These are phyloP conservation scores for Nudaria mundana DNA, from an alignment of 2,888 invertebrate genomes.

Conservation along the genomic window DNA sequence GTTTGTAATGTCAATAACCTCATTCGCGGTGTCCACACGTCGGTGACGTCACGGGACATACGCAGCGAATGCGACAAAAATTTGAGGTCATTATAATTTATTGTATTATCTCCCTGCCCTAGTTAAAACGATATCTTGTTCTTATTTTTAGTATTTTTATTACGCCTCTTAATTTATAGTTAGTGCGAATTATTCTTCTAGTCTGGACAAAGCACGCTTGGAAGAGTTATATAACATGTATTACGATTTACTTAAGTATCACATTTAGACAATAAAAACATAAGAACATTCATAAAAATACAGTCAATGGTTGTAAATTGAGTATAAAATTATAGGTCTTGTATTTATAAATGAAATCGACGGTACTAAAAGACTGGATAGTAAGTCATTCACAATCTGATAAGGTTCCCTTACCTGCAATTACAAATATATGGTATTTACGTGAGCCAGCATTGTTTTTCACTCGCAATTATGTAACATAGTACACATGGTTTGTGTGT, in stretches of 20 bases:
- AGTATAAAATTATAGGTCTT: slow-evolving; percentile 23
- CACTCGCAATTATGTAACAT: slow-evolving; percentile 30
- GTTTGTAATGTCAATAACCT: slow-evolving; percentile 78
- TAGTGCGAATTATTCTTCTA: slow-evolving; percentile 22
- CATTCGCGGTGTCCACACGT: slow-evolving; percentile 70
- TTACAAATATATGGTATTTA: slow-evolving; percentile 40
- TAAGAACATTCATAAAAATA: neutral
- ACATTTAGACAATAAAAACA: neutral
- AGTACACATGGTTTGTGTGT: slow-evolving; percentile 19
- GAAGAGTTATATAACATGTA: neutral
- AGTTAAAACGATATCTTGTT: slow-evolving; percentile 49
- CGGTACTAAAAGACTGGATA: slow-evolving; percentile 39
- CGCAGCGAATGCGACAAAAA: slow-evolving; percentile 55
- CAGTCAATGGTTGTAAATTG: slow-evolving; percentile 22
- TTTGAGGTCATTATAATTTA: slow-evolving; percentile 76
- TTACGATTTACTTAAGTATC: too few relatives aligned
- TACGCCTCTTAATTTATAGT: slow-evolving; percentile 25
- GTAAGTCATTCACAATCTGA: slow-evolving; percentile 43
- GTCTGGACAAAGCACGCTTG: slow-evolving; percentile 6
- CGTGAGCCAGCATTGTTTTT: slow-evolving; percentile 16
- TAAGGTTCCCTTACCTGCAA: slow-evolving; percentile 39
- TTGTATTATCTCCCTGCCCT: slow-evolving; percentile 53
- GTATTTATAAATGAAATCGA: slow-evolving; percentile 26
- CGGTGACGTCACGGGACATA: slow-evolving; percentile 68
- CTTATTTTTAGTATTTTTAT: slow-evolving; percentile 44